Base-by-base conservation (phyloP, 2,113 vertebrate species). In the Anthoscopus minutus region DNA sequence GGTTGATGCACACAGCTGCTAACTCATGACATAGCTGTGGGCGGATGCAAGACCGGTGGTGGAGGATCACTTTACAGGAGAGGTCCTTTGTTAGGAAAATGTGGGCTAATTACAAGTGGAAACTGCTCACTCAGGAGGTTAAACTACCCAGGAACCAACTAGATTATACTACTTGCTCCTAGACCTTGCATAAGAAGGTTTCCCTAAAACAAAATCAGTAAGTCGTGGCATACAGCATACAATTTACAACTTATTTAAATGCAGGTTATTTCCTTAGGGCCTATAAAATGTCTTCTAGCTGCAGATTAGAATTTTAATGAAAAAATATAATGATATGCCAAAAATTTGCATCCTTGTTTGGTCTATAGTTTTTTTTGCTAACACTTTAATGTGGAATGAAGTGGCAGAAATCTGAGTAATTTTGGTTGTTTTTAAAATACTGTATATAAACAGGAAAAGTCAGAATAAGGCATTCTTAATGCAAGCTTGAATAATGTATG, bases 381-480 rank as follows among this genome's bases (percentile, higher is more conserved):
- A 92, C 57, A 25, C 65, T 71, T 93, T 89, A 74, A 53, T 87
- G 91, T 53, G 96, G 50, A 97, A 60, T 92, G 92, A 96, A 96
- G 92, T 94, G 92, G 76, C 72, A 96, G 81, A 92, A 93, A 83
- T 97, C 84, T 90, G 70, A 94, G 38, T 45, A 78, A 95, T 96
- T 96, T 96, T 92, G 62, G 69, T 93, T 97, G 78, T 93, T 89
- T 87, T 90, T 97, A 98, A 97, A 94, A 94, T 94, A 95, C 37
- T 94, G 24, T 97, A 94, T 96, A 97, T 84, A 98, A 98, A 96
- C 81, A 96, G 92, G 94, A 92, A 92, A 95, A 92, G 80, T 94
- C 96, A 94, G 91, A 95, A 92, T 97, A 97, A 97, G 97, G 97
- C 97, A 97, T 98, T 98, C 93, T 97, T 82, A 90, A 95, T 71